phyloP scores from a whole-genome alignment of 2,888 invertebrate species.

The Tipula helvola region DNA sequence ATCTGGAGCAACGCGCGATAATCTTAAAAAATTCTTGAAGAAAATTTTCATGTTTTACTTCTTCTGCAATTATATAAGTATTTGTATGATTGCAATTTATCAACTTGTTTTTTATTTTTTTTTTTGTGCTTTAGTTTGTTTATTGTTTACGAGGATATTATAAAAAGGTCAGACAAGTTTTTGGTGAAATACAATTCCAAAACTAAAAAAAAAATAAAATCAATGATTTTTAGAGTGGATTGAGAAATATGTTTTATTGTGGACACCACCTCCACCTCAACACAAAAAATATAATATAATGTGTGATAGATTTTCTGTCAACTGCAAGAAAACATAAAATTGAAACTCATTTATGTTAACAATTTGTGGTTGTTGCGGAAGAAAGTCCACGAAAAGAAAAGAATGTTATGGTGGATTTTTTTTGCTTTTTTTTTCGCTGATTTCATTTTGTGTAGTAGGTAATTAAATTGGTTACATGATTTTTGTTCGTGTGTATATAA shows the following conservation, averaged over 20 bases:
- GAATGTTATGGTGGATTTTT: neutral
- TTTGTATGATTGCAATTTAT: neutral
- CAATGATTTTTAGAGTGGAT: neutral
- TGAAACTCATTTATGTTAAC: neutral
- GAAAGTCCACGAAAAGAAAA: neutral
- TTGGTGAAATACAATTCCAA: neutral
- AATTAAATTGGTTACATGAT: slow-evolving; percentile 4
- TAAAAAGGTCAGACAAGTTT: neutral
- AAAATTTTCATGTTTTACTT: neutral
- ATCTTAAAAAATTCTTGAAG: neutral
- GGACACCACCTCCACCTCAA: neutral
- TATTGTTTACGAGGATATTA: neutral
- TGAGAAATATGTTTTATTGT: neutral
- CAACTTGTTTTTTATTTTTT: neutral
- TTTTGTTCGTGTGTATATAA: neutral
- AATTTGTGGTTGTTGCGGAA: neutral
- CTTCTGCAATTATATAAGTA: neutral
- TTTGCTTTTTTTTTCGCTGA: neutral
- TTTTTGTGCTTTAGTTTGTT: neutral
- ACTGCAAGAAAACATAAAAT: neutral
- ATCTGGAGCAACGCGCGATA: neutral
- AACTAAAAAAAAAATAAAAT: neutral
- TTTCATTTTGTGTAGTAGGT: slow-evolving; percentile 4
- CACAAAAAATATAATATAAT: neutral
- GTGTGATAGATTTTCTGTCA: neutral